Conservation (phyloP, 1,140 invertebrate genomes). For the Oryctes rhinoceros region DNA sequence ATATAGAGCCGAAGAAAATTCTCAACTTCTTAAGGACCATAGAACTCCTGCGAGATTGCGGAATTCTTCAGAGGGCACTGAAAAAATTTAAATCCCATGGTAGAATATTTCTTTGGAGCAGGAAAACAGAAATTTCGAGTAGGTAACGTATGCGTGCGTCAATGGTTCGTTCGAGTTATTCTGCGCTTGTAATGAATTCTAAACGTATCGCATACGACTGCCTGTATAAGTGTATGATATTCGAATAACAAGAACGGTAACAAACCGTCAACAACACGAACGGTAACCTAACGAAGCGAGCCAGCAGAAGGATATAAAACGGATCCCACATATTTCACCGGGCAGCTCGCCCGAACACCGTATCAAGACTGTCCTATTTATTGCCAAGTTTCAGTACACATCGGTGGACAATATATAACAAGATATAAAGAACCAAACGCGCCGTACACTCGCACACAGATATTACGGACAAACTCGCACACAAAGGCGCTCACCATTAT, state of each 20-base stretch:
- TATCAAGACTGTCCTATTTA: slow-evolving; percentile 40
- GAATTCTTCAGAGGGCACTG: too few species aligned
- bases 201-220: too few species aligned
- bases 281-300: not conserved
- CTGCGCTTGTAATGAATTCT: too few species aligned
- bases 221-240: not conserved
- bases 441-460: not conserved
- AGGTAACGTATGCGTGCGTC: too few species aligned
- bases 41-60: too few species aligned
- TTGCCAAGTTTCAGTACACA: slow-evolving; percentile 50
- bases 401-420: slow-evolving; percentile 56
- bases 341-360: not conserved
- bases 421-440: slow-evolving; percentile 56
- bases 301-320: not conserved
- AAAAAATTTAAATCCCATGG: too few species aligned
- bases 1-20: too few species aligned
- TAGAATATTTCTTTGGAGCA: too few species aligned
- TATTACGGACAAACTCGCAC: not conserved
- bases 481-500: not conserved
- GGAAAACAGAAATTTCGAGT: too few species aligned
- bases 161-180: too few species aligned
- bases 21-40: too few species aligned
- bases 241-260: slow-evolving; percentile 16
- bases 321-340: slow-evolving; percentile 28
- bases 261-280: not conserved